Base-by-base conservation (phyloP, 1,140 invertebrate genomes). In the Sogatella furcifera region DNA sequence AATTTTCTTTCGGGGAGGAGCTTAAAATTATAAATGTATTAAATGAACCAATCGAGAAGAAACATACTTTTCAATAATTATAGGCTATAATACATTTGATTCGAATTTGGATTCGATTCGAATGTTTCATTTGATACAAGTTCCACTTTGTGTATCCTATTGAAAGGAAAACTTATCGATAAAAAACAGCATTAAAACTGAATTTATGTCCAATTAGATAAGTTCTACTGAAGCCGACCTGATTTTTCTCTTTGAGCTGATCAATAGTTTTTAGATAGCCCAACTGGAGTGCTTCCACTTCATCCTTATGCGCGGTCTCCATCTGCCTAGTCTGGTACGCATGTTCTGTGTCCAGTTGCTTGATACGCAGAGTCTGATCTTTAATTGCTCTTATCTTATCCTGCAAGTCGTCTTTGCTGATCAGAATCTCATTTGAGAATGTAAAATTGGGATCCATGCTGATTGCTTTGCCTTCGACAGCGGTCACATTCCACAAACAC, bases 401-500 rank as follows among this genome's bases (percentile, higher is more conserved):
- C 1, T 41, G 57, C 28, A 69, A 55, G 10, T 68, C 68, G 10
- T 71, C 73, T 62, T 81, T 79, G 19, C 80, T 78, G 54, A 89
- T 86, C 19, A 89, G 69, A 17, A 89, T 82, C 69, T 94, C 90
- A 58, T 84, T 84, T 0, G 85, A 84, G 67, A 87, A 86, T 22
- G 78, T 73, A 52, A 88, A 78, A 64, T 91, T 86, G 70, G 85
- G 83, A 68, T 89, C 84, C 49, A 86, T 69, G 56, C 83, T 81
- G 5, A 85, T 73, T 0, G 82, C 76, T 70, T 84, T 81, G 1
- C 83, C 84, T 66, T 92, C 89, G n/a, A 81, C 79, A 66, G 87
- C 84, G 1, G 81, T 76, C 28, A 95, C 70, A 68, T 84, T 84
- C 92, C 93, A 97, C 59, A 95, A 78, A 57, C 89, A 87, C 14